Base-by-base conservation (phyloP, 2,888 invertebrate species). In the Harmothoe impar region DNA sequence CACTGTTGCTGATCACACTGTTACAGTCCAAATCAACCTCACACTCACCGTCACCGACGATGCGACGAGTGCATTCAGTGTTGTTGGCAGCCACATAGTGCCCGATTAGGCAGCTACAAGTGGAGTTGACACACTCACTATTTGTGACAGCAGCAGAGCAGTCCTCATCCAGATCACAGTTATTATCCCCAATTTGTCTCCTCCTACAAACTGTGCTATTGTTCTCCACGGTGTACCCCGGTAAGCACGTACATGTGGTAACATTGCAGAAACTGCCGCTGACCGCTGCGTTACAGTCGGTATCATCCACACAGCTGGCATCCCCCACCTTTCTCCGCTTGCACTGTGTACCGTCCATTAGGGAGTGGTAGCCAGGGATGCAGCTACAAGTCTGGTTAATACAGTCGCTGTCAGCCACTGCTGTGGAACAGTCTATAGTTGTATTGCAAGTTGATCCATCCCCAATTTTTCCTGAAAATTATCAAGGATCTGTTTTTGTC, bases 71-170 rank as follows among this genome's bases (percentile, higher is more conserved):
- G 23, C 89, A 89, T n/a, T 89, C 31, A 29, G 33, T 89, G 31
- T 35, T 25, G 23, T 89, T 68, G 3, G 17, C 54, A 51, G n/a
- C 35, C 35, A 25, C 91, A 43, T 81, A 90, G 86, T 90, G 81
- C 29, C 92, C 92, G n/a, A 84, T 31, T 15, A 85, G 23, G 52
- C 92, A 92, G 7, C n/a, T 0, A 54, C 92, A 92, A 3, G 88
- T 85, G 12, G n/a, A 31, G 23, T 92, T 90, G 15, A 56, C n/a
- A 77, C 92, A 92, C 12, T 81, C 15, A 62, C 92, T 91, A 56
- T 81, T 89, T 52, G 56, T 51, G 1, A 92, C 89, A 12, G 88
- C 91, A 56, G 90, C 52, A 3, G 52, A 72, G 52, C 92, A 92
- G 29, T 89, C 90, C 15, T 33, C 25, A 89, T 91, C 89, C 15